Percentiles rank a stretch among this genome's conserved stretches.
phyloP scores from a whole-genome alignment of 2,113 vertebrate species.

The Equus quagga region DNA sequence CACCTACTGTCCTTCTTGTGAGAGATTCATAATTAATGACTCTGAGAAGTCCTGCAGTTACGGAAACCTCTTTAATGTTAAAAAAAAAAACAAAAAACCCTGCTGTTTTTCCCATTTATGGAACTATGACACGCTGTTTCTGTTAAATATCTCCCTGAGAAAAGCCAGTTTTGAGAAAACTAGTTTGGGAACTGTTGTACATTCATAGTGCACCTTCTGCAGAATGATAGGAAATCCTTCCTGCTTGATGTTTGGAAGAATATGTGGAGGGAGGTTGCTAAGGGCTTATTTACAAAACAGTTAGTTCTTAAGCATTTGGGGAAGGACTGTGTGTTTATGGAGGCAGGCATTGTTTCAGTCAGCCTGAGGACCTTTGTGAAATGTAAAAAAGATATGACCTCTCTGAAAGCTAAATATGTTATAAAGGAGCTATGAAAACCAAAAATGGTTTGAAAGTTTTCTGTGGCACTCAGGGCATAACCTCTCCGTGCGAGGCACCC shows the following conservation, averaged over 20 bases:
- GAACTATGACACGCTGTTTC: neutral
- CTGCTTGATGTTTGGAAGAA: neutral
- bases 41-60: neutral
- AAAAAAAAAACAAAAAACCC: neutral
- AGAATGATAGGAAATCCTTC: neutral
- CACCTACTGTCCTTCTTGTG: neutral
- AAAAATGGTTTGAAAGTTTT: neutral
- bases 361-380: conserved; percentile 22
- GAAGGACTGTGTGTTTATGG: neutral
- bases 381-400: neutral
- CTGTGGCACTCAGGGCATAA: neutral
- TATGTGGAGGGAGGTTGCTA: neutral
- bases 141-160: neutral
- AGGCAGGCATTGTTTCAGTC: neutral
- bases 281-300: neutral
- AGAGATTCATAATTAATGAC: neutral
- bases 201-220: neutral
- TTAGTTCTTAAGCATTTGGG: neutral
- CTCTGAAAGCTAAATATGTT: neutral
- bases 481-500: neutral
- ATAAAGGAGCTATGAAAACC: neutral
- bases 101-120: neutral
- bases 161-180: neutral
- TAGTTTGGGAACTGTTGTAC: neutral
- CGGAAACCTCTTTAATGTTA: neutral